These are phyloP conservation scores for Nerophis ophidion DNA, from an alignment of 2,113 vertebrate species.

Conservation along the genomic window DNA sequence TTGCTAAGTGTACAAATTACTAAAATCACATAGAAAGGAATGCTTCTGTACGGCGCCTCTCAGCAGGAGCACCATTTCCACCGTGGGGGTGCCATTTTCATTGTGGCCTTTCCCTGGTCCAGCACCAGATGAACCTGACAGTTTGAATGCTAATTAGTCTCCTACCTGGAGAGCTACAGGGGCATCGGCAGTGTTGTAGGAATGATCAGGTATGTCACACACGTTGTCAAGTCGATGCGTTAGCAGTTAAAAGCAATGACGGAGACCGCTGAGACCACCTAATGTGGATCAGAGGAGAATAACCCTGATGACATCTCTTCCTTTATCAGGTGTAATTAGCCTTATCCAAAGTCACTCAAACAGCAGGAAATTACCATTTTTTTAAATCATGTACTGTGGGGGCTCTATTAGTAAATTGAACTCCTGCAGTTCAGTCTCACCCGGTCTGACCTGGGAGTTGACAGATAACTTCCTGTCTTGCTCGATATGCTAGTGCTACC, in stretches of 20 bases:
- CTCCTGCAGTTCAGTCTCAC: conserved; percentile 33
- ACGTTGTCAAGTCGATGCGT: conserved; percentile 1
- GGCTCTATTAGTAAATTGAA: conserved; percentile 35
- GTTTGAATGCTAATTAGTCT: conserved; percentile 62
- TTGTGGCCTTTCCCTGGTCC: conserved; percentile 42
- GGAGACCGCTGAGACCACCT: not conserved
- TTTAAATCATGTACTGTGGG: conserved; percentile 53
- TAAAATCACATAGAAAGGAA: conserved; percentile 30
- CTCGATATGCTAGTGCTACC: conserved; percentile 12
- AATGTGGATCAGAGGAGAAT: conserved; percentile 8
- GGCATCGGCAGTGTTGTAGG: no score
- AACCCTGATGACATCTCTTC: conserved; percentile 15
- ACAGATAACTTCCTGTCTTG: conserved; percentile 31
- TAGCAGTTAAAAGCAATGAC: not conserved
- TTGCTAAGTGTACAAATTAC: conserved; percentile 9
- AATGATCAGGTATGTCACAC: conserved; percentile 34
- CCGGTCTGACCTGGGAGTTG: conserved; percentile 23
- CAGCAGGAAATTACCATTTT: conserved; percentile 41
- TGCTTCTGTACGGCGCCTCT: conserved; percentile 12
- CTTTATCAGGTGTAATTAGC: conserved; percentile 44
- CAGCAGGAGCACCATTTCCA: conserved; percentile 40
- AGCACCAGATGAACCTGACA: conserved; percentile 43
- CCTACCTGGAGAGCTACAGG: conserved; percentile 32
- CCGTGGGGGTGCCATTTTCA: conserved; percentile 60
- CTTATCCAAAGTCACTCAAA: conserved; percentile 45